Percentiles rank a stretch among this genome's conserved stretches.
Evolutionary conservation across 1,140 invertebrate genomes (phyloP).

Genomic region (Drosophila equinoxialis): DNA sequence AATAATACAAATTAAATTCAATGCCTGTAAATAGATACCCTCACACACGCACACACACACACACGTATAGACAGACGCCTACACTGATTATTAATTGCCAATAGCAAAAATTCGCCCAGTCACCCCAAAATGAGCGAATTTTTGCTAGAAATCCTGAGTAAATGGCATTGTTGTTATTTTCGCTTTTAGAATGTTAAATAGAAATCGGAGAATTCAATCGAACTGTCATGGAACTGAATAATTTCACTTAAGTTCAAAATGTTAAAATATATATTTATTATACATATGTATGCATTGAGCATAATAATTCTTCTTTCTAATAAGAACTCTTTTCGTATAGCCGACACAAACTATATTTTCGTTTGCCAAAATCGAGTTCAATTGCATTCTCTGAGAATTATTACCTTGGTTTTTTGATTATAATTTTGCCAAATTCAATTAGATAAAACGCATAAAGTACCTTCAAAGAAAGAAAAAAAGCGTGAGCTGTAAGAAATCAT

Average conservation of each 20-base stretch:
- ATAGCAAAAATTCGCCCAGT: conserved; percentile 46
- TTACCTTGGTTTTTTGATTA: conserved; percentile 11
- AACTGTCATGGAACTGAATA: background rate
- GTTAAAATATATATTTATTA: too few relatives aligned
- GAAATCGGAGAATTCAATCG: conserved; percentile 1
- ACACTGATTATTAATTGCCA: conserved; percentile 21
- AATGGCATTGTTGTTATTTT: conserved; percentile 8
- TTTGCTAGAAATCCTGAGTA: conserved; percentile 38
- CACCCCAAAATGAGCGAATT: conserved; percentile 63
- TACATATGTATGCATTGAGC: too few relatives aligned
- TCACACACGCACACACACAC: conserved; percentile 16
- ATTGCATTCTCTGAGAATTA: conserved; percentile 22
- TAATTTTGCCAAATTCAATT: conserved; percentile 43
- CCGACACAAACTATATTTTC: background rate
- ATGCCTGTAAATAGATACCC: conserved; percentile 52
- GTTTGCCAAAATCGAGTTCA: background rate
- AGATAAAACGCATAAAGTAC: conserved; percentile 71
- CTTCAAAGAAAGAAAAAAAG: conserved; percentile 76
- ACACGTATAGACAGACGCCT: conserved; percentile 12
- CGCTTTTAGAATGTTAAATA: conserved; percentile 3
- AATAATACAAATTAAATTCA: background rate
- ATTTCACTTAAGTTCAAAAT: background rate
- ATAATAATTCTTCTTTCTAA: too few relatives aligned
- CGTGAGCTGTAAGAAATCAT: conserved; percentile 79
- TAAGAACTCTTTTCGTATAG: background rate